Evolutionary conservation across 2,113 vertebrate genomes (phyloP), one percentile per base, ranked within the genome.

Genomic region (Willisornis vidua): DNA sequence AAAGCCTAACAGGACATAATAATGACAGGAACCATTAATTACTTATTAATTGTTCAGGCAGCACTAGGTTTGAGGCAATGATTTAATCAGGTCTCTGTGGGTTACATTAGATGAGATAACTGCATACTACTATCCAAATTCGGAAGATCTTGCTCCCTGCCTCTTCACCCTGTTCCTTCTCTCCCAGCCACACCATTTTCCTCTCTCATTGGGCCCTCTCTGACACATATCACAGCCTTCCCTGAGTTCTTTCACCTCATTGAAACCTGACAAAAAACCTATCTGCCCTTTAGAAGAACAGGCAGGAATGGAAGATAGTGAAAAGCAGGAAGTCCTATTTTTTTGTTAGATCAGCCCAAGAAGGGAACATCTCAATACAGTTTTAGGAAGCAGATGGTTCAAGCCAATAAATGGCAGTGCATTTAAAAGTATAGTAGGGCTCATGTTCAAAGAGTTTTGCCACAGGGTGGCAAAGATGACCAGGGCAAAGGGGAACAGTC

Each of bases 151-250:
- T 79, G 17, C 18, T 91, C 39, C 12, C 24, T 33, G 5, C 13
- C 9, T 83, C 46, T 67, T 75, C 26, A 72, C 3, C 2, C 6
- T 2, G 1, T 57, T 82, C 37, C 52, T 63, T 83, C 31, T 31
- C 31, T 85, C 39, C 46, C 0, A 0, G 46, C 46, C 57, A 26
- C 55, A 10, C n/a, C 75, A 18, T 71, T 79, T 37, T 88, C 14
- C 33, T 37, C 35, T 85, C 55, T 33, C 0, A 0, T 20, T 0
- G 0, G 43, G 45, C 20, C 39, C 14, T 20, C 33, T 65, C 67
- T 11, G 9, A 70, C 48, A 72, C 28, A 37, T 63, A 23, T 35
- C 18, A 85, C n/a, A 78, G 41, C 19, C 29, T 82, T 61, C 26
- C 65, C 13, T 28, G 46, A 45, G 37, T 75, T 66, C n/a, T 77